Conservation (phyloP, 1,140 invertebrate species). For the Bradysia coprophila region DNA sequence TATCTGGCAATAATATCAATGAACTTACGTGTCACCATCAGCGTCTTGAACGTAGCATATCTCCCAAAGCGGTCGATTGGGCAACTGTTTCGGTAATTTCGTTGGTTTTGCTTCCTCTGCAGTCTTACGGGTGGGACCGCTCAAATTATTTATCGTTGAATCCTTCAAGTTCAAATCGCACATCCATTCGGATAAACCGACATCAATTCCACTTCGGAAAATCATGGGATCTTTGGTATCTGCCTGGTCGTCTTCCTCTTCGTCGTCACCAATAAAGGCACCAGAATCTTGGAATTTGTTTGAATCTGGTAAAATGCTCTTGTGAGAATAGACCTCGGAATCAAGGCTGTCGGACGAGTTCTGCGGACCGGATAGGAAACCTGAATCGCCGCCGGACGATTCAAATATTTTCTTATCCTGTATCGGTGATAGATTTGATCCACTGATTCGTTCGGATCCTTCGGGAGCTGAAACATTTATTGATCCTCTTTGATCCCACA, state of each 20-base stretch:
- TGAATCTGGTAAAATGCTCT: not conserved
- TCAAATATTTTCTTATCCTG: not conserved
- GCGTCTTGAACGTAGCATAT: constrained; percentile 41
- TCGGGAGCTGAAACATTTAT: not conserved
- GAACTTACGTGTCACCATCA: constrained; percentile 53
- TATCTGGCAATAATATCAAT: constrained; percentile 2
- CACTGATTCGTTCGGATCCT: not conserved
- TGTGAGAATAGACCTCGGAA: not conserved
- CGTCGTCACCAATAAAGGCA: not conserved
- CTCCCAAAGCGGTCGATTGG: constrained; percentile 25
- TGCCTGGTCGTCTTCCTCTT: not conserved
- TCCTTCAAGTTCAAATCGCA: constrained; percentile 27
- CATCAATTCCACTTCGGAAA: constrained; percentile 30
- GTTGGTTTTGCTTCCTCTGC: not conserved
- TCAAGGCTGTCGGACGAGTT: not conserved
- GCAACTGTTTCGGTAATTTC: constrained; percentile 2
- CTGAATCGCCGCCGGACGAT: constrained; percentile 25
- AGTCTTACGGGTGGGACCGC: constrained; percentile 6
- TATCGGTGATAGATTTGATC: not conserved
- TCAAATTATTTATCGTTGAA: constrained; percentile 1
- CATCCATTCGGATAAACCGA: constrained; percentile 28
- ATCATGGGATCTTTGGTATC: constrained; percentile 16
- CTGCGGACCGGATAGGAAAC: constrained; percentile 20
- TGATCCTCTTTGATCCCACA: not conserved
- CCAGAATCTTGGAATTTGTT: not conserved